Percentiles rank a stretch among this genome's conserved stretches.
These are phyloP conservation scores for Candoia aspera DNA, from an alignment of 2,113 vertebrate genomes.

Conservation along the genomic window DNA sequence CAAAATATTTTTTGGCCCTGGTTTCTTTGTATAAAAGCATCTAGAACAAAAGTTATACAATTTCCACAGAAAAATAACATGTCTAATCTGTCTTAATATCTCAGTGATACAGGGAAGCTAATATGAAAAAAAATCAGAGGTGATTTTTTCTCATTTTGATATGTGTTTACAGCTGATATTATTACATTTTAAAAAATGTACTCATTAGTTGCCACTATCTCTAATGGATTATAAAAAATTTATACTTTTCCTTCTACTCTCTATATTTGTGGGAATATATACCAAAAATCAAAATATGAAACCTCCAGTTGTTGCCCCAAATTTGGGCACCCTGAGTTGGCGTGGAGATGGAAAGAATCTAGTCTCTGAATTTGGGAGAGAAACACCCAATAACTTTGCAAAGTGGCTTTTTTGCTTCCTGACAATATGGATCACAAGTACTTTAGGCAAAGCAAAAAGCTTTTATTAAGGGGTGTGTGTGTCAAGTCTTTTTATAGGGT, in stretches of 20 bases:
- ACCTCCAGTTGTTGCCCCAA: neutral
- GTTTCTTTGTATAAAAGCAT: neutral
- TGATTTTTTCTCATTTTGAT: neutral
- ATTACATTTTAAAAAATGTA: too few species aligned
- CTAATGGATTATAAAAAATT: neutral
- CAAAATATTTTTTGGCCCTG: neutral
- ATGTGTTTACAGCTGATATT: neutral
- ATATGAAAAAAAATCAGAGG: neutral
- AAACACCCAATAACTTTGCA: neutral
- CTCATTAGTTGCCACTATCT: too few species aligned
- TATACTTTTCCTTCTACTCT: neutral
- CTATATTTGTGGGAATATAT: neutral
- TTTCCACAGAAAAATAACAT: neutral
- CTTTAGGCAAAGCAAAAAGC: neutral
- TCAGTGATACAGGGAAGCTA: neutral
- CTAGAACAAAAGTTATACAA: neutral
- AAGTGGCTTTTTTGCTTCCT: neutral
- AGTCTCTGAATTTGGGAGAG: neutral
- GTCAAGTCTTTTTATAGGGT: neutral
- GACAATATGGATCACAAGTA: neutral
- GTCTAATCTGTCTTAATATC: neutral
- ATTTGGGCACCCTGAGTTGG: neutral
- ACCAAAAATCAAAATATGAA: neutral
- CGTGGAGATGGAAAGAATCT: neutral
- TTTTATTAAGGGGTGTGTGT: neutral